phyloP scores from a whole-genome alignment of 2,113 vertebrate species.

The Sander lucioperca region DNA sequence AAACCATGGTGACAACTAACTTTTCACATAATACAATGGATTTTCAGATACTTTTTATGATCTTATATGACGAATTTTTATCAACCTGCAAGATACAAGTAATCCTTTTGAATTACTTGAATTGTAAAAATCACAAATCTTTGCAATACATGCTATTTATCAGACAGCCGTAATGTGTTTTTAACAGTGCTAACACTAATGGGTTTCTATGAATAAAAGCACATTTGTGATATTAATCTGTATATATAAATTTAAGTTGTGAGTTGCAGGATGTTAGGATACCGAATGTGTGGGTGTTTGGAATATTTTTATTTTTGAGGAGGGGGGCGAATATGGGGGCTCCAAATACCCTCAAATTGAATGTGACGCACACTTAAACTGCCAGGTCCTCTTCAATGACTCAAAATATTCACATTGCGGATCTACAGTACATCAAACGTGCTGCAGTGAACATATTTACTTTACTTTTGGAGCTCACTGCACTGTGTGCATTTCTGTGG shows the following conservation, averaged over 20 bases:
- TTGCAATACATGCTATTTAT: background rate
- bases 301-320: background rate
- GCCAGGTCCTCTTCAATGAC: background rate
- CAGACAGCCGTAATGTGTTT: background rate
- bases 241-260: too few relatives aligned
- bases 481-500: slow-evolving; percentile 13
- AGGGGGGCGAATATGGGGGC: background rate
- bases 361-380: slow-evolving; percentile 15
- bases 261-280: background rate
- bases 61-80: background rate
- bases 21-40: background rate
- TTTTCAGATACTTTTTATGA: too few relatives aligned
- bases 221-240: background rate
- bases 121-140: background rate
- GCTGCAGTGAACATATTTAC: background rate
- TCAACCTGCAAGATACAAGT: background rate
- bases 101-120: background rate
- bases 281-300: background rate
- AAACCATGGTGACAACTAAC: background rate
- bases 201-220: background rate
- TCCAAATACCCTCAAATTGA: slow-evolving; percentile 13
- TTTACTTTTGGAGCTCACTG: slow-evolving; percentile 8
- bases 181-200: background rate
- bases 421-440: slow-evolving; percentile 7
- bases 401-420: background rate